phyloP scores from a whole-genome alignment of 2,888 invertebrate species.

The Clanis bilineata region DNA sequence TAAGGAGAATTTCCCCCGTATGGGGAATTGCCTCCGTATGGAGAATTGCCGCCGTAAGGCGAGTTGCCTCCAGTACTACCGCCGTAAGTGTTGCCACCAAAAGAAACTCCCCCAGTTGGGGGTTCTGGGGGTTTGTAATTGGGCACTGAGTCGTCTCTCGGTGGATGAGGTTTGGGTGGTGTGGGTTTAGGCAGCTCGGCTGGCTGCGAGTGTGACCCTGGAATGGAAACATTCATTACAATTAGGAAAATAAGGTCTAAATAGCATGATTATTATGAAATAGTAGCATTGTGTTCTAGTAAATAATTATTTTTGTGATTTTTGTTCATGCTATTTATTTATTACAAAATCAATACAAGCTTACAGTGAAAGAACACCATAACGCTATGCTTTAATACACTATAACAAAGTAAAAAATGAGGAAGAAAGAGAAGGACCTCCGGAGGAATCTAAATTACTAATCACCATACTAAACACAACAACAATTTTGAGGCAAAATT shows the following conservation, averaged over 20 bases:
- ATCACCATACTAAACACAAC: too few relatives aligned
- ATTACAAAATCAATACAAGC: too few relatives aligned
- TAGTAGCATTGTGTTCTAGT: neutral
- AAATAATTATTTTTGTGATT: neutral
- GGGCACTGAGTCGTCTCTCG: constrained; percentile 59
- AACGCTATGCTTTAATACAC: too few relatives aligned
- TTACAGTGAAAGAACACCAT: too few relatives aligned
- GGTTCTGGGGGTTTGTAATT: constrained; percentile 73
- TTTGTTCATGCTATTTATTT: too few relatives aligned
- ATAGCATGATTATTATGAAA: too few relatives aligned
- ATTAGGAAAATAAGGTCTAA: too few relatives aligned
- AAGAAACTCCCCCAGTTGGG: constrained; percentile 45
- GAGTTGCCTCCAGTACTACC: constrained; percentile 25
- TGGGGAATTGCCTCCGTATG: constrained; percentile 29
- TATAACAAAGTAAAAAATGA: too few relatives aligned
- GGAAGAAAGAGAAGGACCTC: too few relatives aligned
- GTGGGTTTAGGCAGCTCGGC: constrained; percentile 51
- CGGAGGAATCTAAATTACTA: too few relatives aligned
- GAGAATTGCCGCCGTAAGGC: constrained; percentile 27
- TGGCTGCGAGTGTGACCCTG: constrained; percentile 70
- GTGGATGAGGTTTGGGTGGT: constrained; percentile 54
- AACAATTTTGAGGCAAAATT: too few relatives aligned
- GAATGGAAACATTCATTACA: constrained; percentile 30
- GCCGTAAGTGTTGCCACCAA: constrained; percentile 39
- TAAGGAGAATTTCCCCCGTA: constrained; percentile 32